Evolutionary conservation across 2,113 vertebrate genomes (phyloP), one percentile per base, ranked within the genome.

Genomic region (Chionomys nivalis): DNA sequence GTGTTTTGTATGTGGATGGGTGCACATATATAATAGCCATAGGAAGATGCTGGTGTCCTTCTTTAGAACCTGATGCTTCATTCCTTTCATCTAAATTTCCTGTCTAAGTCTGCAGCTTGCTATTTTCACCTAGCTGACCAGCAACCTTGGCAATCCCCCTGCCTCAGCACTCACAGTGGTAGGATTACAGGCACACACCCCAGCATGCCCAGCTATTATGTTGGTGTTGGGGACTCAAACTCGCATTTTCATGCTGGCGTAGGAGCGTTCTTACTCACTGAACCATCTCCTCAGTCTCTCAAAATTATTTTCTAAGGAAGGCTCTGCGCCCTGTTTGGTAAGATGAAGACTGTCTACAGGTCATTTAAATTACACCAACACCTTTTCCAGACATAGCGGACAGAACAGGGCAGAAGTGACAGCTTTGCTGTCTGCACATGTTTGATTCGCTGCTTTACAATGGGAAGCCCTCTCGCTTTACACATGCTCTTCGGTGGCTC

Each of bases 311-410:
- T 90, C 24, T 94, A 95, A 96, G 90, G 68, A 90, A 94, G 95
- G 72, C 73, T 88, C 89, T 58, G 77, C 66, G 83, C 61, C 70
- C 96, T 92, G 96, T 97, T 65, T 44, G 55, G 31, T 63, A 44
- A 21, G 79, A 90, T 88, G 5, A 98, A 98, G 81, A 95, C 79
- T 93, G 93, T 95, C 90, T 97, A 97, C 94, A 85, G 97, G 95
- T 31, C 98, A 97, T 97, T 98, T 97, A 98, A 98, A 98, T 98
- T 97, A 97, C 94, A 97, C 98, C 98, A 98, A 87, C 97, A 97
- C 97, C 85, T 97, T 90, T 92, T 97, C 87, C 79, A 95, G 96
- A 95, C 93, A 63, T n/a, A 97, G 96, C 85, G 76, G 97, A 98
- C 98, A 98, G 98, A 96, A 90, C 0, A 6, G 68, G 95, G 93